These are phyloP conservation scores for Cisticola juncidis DNA, from an alignment of 2,113 vertebrate species.

Conservation along the genomic window DNA sequence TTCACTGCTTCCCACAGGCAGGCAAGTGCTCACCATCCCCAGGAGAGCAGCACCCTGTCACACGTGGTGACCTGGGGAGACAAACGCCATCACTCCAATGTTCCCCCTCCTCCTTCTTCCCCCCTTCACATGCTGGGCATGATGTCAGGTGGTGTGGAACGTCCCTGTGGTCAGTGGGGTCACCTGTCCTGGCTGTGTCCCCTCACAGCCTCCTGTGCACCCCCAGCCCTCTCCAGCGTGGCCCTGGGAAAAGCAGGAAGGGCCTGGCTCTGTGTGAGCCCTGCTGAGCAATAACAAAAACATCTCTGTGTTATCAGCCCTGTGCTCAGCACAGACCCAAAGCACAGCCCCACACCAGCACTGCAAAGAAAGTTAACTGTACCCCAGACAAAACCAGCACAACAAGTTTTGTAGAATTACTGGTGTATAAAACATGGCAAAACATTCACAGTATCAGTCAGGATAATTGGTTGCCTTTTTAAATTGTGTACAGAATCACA, in stretches of 20 bases:
- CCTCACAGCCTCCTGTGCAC: neutral
- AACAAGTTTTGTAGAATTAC: neutral
- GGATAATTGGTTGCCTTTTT: neutral
- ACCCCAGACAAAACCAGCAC: neutral
- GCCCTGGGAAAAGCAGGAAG: neutral
- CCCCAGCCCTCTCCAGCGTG: neutral
- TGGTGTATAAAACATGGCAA: neutral
- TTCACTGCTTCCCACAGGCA: neutral
- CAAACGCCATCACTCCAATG: neutral
- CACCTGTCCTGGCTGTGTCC: neutral
- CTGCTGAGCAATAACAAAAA: neutral
- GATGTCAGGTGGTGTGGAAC: neutral
- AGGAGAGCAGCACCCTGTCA: neutral
- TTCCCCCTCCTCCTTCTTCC: neutral
- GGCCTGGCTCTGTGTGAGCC: neutral
- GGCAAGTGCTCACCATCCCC: neutral
- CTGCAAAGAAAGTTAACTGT: neutral
- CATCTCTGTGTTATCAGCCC: neutral
- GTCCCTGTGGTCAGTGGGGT: neutral
- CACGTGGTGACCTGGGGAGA: accelerated
- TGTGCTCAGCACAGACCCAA: neutral
- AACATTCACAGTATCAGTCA: neutral
- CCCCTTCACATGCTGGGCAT: neutral
- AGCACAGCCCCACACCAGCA: neutral
- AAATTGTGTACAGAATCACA: neutral